Conservation (phyloP, 2,797 vertebrate species). For the Harpagifer antarcticus region DNA sequence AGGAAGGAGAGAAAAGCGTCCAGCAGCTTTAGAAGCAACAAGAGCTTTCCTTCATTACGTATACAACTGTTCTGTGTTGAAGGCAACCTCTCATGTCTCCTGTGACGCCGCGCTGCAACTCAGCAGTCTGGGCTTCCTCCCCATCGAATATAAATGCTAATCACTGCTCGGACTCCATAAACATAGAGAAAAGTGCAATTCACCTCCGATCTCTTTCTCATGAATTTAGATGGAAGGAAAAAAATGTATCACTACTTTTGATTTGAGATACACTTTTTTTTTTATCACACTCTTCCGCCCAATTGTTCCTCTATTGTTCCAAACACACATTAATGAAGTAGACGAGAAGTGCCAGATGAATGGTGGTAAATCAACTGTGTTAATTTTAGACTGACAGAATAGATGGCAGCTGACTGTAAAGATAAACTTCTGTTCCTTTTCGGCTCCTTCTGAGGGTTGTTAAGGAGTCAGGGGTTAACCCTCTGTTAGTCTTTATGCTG, state of each 20-base stretch:
- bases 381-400: slow-evolving; percentile 65
- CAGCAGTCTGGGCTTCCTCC: slow-evolving; percentile 77
- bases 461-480: slow-evolving; percentile 65
- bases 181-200: slow-evolving; percentile 78
- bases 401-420: slow-evolving; percentile 73
- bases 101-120: slow-evolving; percentile 70
- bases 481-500: slow-evolving; percentile 51
- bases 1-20: slow-evolving; percentile 69
- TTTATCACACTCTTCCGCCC: slow-evolving; percentile 6
- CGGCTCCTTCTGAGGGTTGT: slow-evolving; percentile 50
- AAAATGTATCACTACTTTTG: slow-evolving; percentile 45
- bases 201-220: slow-evolving; percentile 76
- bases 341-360: slow-evolving; percentile 41
- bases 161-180: slow-evolving; percentile 81
- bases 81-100: slow-evolving; percentile 73
- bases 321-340: slow-evolving; percentile 23
- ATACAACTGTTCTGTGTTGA: slow-evolving; percentile 80
- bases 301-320: slow-evolving; percentile 18
- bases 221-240: slow-evolving; percentile 79
- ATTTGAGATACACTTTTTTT: slow-evolving; percentile 39
- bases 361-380: slow-evolving; percentile 65
- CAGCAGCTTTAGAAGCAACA: slow-evolving; percentile 72
- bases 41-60: slow-evolving; percentile 80
- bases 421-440: slow-evolving; percentile 70
- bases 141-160: slow-evolving; percentile 84